A percentile compares a stretch with the other conserved stretches of the same genome.
Evolutionary conservation across 2,888 invertebrate genomes (phyloP).

Genomic region (Malthinus seriepunctatus): DNA sequence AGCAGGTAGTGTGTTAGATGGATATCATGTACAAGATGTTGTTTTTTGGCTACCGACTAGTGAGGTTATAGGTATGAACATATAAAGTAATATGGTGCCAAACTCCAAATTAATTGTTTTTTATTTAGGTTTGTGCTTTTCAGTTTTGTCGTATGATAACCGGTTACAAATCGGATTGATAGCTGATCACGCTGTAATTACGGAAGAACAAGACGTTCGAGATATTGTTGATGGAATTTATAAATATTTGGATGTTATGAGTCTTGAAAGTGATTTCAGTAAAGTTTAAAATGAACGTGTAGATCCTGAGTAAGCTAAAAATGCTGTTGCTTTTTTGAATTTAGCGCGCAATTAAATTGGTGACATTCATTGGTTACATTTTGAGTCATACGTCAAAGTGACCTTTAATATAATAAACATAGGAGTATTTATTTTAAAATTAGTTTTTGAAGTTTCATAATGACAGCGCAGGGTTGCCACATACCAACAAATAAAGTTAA

Average conservation of each 20-base stretch:
- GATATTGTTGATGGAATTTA: constrained; percentile 41
- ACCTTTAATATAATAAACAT: too few relatives aligned
- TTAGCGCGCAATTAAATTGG: too few relatives aligned
- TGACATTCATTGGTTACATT: too few relatives aligned
- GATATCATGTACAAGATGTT: constrained; percentile 50
- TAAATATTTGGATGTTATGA: constrained; percentile 10
- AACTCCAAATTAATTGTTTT: background rate
- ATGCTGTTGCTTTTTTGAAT: too few relatives aligned
- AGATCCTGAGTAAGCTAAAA: too few relatives aligned
- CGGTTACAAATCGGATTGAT: constrained; percentile 56
- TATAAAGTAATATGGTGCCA: constrained; percentile 31
- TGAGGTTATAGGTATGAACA: constrained; percentile 58
- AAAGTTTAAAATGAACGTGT: constrained; percentile 6
- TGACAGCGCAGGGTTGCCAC: too few relatives aligned
- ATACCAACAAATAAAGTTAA: too few relatives aligned
- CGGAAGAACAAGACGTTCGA: constrained; percentile 48
- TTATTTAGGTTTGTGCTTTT: constrained; percentile 55
- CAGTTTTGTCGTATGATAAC: constrained; percentile 56
- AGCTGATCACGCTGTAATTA: constrained; percentile 55
- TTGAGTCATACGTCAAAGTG: too few relatives aligned
- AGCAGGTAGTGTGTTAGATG: constrained; percentile 45
- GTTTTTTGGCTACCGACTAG: constrained; percentile 60
- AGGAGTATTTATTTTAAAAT: too few relatives aligned
- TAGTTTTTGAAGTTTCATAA: too few relatives aligned
- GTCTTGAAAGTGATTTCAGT: constrained; percentile 9